Base-by-base conservation (phyloP, 2,888 invertebrate species). In the Stictocephala bisonia region DNA sequence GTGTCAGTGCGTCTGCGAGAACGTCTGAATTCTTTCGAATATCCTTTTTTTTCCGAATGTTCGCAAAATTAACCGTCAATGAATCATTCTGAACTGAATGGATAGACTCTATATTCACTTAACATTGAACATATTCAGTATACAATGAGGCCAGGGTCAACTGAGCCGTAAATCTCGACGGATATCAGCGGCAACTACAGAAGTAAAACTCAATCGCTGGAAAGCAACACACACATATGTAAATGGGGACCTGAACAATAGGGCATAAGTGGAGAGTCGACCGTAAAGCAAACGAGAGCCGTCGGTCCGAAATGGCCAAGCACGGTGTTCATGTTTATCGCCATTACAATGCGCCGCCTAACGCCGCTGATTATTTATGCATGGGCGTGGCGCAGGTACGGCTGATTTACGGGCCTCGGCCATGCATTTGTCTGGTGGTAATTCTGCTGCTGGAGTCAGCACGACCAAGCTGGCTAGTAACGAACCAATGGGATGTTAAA, bases 211-310 rank as follows among this genome's bases (percentile, higher is more conserved):
- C 56, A 56, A 56, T 56, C 56, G 31, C 15, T n/a, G n/a, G n/a
- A n/a, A n/a, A 27, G 18, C 56, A 31, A 56, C 56, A 26, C 31
- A 56, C 56, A 56, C 40, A 20, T 60, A 60, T 60, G 60, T 60
- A 60, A 60, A 60, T 60, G 60, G 20, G 41, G 60, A 24, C 20
- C 22, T 35, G 60, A 60, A 60, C 60, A 60, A 60, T 60, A 40
- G 60, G 40, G 15, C 60, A 60, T 60, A 60, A 60, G 60, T 60
- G 24, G 60, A 29, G 56, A 58, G 26, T 13, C 9, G 26, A 41
- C 56, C 53, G 41, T 70, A 70, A 70, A 70, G 40, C 70, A 70
- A 70, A 70, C 70, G 35, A 70, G 56, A 26, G 40, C 53, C 70
- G 53, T 70, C 70, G 56, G 41, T 53, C 26, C 53, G 56, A 70